phyloP scores from a whole-genome alignment of 2,797 vertebrate species.

The Arrhamphus sclerolepis region DNA sequence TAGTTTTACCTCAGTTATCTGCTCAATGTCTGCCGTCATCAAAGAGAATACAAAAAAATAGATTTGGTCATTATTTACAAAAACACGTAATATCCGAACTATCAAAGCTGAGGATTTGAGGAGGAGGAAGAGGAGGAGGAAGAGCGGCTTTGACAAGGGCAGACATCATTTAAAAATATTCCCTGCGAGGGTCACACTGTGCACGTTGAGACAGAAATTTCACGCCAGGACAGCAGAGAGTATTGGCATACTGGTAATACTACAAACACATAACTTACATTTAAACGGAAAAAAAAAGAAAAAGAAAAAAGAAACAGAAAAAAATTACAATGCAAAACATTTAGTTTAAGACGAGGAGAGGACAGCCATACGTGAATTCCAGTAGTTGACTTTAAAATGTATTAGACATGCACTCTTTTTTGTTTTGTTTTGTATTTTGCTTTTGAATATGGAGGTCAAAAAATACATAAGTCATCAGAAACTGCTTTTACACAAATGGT shows the following conservation, averaged over 20 bases:
- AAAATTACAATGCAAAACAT: constrained; percentile 62
- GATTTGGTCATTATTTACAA: constrained; percentile 97
- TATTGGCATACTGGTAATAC: constrained; percentile 78
- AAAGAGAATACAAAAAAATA: constrained; percentile 86
- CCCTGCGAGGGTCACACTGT: constrained; percentile 77
- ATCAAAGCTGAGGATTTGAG: constrained; percentile 81
- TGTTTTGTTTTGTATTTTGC: constrained; percentile 60
- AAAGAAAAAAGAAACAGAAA: constrained; percentile 36
- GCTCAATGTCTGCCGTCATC: constrained; percentile 89
- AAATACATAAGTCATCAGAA: constrained; percentile 80
- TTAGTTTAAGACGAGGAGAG: constrained; percentile 66
- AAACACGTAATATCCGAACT: constrained; percentile 87
- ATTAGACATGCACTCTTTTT: constrained; percentile 84
- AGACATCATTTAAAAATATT: constrained; percentile 83
- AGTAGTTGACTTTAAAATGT: constrained; percentile 86
- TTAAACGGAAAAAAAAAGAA: too few relatives aligned
- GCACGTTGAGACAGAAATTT: constrained; percentile 78
- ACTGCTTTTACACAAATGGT: constrained; percentile 70
- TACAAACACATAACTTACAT: constrained; percentile 81
- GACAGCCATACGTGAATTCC: constrained; percentile 81
- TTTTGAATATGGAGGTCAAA: constrained; percentile 62
- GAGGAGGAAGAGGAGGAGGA: constrained; percentile 74
- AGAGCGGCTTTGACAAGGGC: constrained; percentile 84
- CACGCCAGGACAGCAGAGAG: constrained; percentile 81
- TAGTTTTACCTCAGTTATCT: constrained; percentile 83